Evolutionary conservation across 2,113 vertebrate species (phyloP), one percentile per base, ranked within the genome.

Genomic region (Pao palembangensis): DNA sequence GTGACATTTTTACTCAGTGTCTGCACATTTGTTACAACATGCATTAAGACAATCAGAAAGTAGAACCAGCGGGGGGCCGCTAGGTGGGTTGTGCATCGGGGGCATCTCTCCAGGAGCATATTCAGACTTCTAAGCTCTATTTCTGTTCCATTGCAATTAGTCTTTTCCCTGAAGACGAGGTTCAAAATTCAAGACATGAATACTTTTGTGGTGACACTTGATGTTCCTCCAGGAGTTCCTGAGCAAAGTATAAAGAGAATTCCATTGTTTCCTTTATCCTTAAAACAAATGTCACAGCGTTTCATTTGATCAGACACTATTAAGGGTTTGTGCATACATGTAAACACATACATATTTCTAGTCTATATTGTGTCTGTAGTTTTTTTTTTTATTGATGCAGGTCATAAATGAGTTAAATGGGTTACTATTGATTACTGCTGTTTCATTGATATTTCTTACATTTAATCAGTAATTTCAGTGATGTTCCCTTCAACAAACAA

Each of bases 141-240:
- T 91, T 89, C 88, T 88, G 88, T 90, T 88, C 76, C 67, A 81
- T 77, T 21, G 71, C 88, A 91, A 91, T 91, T 90, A 90, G 83
- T 76, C 67, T 67, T 73, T 81, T 90, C 90, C 90, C 90, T 79
- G 75, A 86, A 90, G 89, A 89, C 82, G 79, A 73, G 71, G 73
- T 69, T 76, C 58, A 64, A 76, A 75, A 79, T 65, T 82, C 73
- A 83, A 71, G 69, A 79, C 77, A 71, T 75, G 79, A 85, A 75
- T 63, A 64, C 69, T 65, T 12, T 61, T 65, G 64, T 81, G 80
- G 76, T 19, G 17, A n/a, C 47, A 49, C 47, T 49, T 49, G n/a
- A 49, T 79, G 79, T 78, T 75, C 65, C 74, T 82, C 67, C 63
- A 64, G 69, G 69, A 69, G 49, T 72, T 74, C 71, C 58, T 48